Evolutionary conservation across 2,797 vertebrate species (phyloP), one percentile per base, ranked within the genome.

Genomic region (Enteromius anoplus): DNA sequence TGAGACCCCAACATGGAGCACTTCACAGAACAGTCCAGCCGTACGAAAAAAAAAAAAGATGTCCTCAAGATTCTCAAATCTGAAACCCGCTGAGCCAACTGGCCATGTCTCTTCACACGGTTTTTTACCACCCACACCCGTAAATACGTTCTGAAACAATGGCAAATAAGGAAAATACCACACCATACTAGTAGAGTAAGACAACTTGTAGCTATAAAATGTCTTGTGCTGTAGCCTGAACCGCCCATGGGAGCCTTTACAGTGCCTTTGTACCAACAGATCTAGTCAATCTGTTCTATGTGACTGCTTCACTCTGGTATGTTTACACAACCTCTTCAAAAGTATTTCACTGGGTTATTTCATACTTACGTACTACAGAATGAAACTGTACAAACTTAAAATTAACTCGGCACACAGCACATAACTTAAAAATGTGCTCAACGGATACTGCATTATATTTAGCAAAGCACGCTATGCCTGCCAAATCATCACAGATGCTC

Each of bases 11-110:
- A 92, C 88, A 88, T 68, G 49, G 60, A 87, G 85, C 77, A 91
- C 91, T 92, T 93, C 91, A 92, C 92, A 93, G 91, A 88, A 87
- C 58, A 78, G 89, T 91, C 89, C 87, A 80, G 82, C 78, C 69
- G 51, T 70, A 26, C 17, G 0, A 17, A 34, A 34, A 37, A 72
- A 29, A 37, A 40, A 68, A 6, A 17, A 47, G 84, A 87, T 87
- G 58, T 76, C 84, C 82, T 80, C 19, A 55, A n/a, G n/a, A n/a
- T n/a, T n/a, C n/a, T n/a, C n/a, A 32, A 78, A 64, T 87, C 70
- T 71, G 34, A n/a, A 60, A 78, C 53, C 21, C 15, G 17, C 11
- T 11, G 49, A 80, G 69, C 80, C 72, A 72, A 64, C 78, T 60
- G 51, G 26, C 49, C 15, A 37, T 49, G 68, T 78, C 37, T 66